Evolutionary conservation across 2,888 invertebrate species (phyloP), one percentile per base, ranked within the genome.

Genomic region (Allophyes oxyacanthae): DNA sequence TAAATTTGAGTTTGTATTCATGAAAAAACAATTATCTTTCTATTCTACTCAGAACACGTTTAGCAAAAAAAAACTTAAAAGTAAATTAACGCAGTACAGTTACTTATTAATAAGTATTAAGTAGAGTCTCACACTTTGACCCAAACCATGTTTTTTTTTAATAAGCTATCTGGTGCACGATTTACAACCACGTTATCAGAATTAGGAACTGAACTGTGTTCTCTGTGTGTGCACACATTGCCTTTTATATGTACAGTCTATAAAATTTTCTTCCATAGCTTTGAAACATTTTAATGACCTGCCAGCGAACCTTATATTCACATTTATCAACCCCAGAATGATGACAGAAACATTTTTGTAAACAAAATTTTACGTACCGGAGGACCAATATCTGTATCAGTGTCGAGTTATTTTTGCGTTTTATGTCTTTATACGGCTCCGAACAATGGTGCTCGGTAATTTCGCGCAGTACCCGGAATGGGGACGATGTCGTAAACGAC

Each of bases 371-470:
- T 60, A 75, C 55, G 70, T 61, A 59, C 56, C 41, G 45, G n/a
- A 54, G 59, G 67, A 58, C 76, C 76, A 69, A 75, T 72, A 72
- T 69, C 58, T 72, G 56, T 51, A 72, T 75, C 38, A 62, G 64
- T 60, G 73, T 60, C 40, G 67, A 65, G 72, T 77, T 74, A 75
- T 77, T 77, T 72, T 72, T 64, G 65, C 69, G 54, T 72, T 72
- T 75, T 76, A 72, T 77, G 64, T 63, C 66, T 77, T 72, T 70
- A 67, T 76, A 67, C 59, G 75, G 25, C 57, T 44, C 42, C 60
- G 57, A 76, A 77, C 78, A 78, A 77, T 76, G 77, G 69, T 64
- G 54, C 63, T 60, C 55, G 59, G 67, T 74, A 77, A 77, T 78
- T 76, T 64, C 63, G 57, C 54, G 66, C 66, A 48, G 53, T 53